Conservation (phyloP, 2,888 invertebrate species). For the Apotomis capreana region DNA sequence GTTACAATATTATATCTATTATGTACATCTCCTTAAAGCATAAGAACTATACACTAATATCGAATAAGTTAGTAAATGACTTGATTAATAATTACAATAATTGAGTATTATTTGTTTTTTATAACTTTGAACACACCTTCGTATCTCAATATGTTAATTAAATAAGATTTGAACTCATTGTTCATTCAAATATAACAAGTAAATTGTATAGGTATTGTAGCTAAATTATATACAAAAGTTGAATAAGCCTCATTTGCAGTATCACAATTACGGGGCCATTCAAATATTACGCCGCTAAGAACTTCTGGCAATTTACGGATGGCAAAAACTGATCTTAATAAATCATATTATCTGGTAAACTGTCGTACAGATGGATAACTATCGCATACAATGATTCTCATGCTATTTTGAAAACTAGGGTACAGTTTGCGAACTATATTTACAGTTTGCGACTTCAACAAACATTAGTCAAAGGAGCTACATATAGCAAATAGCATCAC, state of each 20-base stretch:
- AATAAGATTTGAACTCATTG: slow-evolving; percentile 39
- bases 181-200: slow-evolving; percentile 18
- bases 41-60: slow-evolving; percentile 22
- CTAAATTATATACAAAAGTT: slow-evolving; percentile 19
- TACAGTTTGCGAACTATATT: too few species aligned
- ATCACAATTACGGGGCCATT: slow-evolving; percentile 18
- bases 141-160: slow-evolving; percentile 12
- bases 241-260: slow-evolving; percentile 1
- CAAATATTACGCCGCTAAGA: neutral
- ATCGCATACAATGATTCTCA: too few species aligned
- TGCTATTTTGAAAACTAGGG: too few species aligned
- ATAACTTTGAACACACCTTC: slow-evolving; percentile 22
- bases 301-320: neutral
- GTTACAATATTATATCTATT: slow-evolving; percentile 26
- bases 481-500: neutral
- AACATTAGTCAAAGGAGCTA: neutral
- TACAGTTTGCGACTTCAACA: too few species aligned
- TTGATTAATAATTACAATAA: slow-evolving; percentile 28
- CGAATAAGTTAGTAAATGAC: slow-evolving; percentile 42
- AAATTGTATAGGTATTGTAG: neutral
- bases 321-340: neutral
- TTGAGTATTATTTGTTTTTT: slow-evolving; percentile 13
- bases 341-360: too few species aligned
- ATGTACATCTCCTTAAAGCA: slow-evolving; percentile 32
- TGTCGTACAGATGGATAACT: too few species aligned